Evolutionary conservation across 2,888 invertebrate species (phyloP).

Genomic region (Julus scanicus): DNA sequence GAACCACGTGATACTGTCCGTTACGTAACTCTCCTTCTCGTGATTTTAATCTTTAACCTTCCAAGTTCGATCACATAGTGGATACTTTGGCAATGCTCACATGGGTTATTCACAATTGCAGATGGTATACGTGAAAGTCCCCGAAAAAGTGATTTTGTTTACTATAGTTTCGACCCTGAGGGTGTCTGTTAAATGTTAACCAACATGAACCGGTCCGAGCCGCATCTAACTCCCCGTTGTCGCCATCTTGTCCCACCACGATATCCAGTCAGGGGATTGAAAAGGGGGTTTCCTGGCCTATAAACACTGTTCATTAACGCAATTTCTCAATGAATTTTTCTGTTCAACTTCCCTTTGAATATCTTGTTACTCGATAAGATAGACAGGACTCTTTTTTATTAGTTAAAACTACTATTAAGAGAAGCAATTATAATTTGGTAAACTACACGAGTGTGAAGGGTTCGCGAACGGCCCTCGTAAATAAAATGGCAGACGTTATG

Average conservation of each 20-base stretch:
- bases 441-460: slow-evolving; percentile 1
- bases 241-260: neutral
- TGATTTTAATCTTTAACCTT: too few species aligned
- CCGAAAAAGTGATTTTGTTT: neutral
- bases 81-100: neutral
- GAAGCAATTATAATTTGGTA: neutral
- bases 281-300: neutral
- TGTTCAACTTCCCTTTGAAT: neutral
- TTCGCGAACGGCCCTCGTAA: neutral
- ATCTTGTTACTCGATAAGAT: neutral
- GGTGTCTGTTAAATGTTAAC: neutral
- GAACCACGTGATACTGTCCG: neutral
- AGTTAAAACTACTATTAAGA: neutral
- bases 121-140: neutral
- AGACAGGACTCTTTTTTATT: neutral
- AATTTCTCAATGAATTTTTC: neutral
- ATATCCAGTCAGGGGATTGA: too few species aligned
- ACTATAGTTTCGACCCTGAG: neutral
- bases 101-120: neutral
- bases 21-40: neutral
- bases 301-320: neutral
- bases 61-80: too few species aligned
- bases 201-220: neutral
- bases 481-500: neutral
- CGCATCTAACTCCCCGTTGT: neutral